Conservation (phyloP, 2,797 vertebrate species). For the Myripristis murdjan region DNA sequence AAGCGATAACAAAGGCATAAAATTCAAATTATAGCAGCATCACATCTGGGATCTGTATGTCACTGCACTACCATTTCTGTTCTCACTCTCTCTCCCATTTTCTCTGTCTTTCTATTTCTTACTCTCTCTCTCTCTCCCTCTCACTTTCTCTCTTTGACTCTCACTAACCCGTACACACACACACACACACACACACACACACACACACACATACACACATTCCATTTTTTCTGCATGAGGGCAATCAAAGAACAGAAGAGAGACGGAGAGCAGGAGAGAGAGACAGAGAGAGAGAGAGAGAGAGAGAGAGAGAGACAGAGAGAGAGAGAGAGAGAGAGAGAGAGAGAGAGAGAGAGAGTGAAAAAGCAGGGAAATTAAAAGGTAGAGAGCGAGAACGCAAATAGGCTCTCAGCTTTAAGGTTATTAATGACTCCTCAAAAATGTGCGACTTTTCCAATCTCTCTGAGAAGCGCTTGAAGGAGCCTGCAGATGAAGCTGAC, state of each 20-base stretch:
- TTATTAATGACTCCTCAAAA: conserved; percentile 99
- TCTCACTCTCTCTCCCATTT: conserved; percentile 82
- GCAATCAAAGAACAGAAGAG: conserved; percentile 88
- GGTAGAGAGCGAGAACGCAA: conserved; percentile 99
- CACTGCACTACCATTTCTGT: conserved; percentile 90
- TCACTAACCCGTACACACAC: conserved; percentile 32
- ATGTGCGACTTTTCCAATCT: conserved; percentile 99
- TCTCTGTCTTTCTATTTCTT: too few relatives aligned
- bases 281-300: conserved; percentile 97
- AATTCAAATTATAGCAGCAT: conserved; percentile 99
- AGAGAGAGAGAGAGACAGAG: conserved; percentile 91
- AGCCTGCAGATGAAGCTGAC: conserved; percentile 99
- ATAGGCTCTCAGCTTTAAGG: conserved; percentile 99
- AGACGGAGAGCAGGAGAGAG: conserved; percentile 85
- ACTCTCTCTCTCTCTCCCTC: conserved; percentile 47
- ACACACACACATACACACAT: conserved; percentile 77
- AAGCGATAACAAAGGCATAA: conserved; percentile 99
- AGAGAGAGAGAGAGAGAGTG: conserved; percentile 86
- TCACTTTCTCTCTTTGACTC: conserved; percentile 56
- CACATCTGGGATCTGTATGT: conserved; percentile 99
- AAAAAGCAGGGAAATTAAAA: conserved; percentile 91
- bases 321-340: conserved; percentile 95
- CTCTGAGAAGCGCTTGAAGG: conserved; percentile 99
- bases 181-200: conserved; percentile 75
- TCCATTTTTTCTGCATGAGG: conserved; percentile 90